These are phyloP conservation scores for Drosophila austrosaltans DNA, from an alignment of 2,888 invertebrate genomes.

Conservation along the genomic window DNA sequence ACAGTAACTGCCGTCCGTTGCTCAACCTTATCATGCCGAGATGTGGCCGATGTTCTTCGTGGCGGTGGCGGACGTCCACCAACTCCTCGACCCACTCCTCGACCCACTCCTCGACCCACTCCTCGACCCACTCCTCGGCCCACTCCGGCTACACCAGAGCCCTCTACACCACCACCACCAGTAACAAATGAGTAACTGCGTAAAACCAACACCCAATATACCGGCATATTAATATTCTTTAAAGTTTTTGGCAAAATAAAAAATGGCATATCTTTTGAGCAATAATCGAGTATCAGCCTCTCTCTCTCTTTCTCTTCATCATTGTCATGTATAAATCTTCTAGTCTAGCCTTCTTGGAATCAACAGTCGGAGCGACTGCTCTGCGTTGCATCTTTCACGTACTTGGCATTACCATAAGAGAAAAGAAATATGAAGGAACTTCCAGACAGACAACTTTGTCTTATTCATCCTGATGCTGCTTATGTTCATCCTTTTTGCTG, in stretches of 20 bases:
- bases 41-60: constrained; percentile 27
- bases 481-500: neutral
- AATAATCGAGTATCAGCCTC: constrained; percentile 14
- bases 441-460: constrained; percentile 16
- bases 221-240: constrained; percentile 9
- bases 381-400: constrained; percentile 57
- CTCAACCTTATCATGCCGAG: constrained; percentile 22
- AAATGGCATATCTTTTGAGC: constrained; percentile 6
- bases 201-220: constrained; percentile 3
- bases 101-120: neutral
- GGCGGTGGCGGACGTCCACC: neutral
- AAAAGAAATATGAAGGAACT: constrained; percentile 11
- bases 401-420: constrained; percentile 53
- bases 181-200: neutral
- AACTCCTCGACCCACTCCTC: neutral
- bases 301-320: neutral
- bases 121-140: neutral
- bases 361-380: neutral
- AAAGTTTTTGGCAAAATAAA: constrained; percentile 15
- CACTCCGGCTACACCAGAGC: neutral
- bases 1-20: constrained; percentile 57
- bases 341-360: constrained; percentile 12
- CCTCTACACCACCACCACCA: neutral
- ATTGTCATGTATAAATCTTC: constrained; percentile 2
- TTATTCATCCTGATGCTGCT: constrained; percentile 4